Evolutionary conservation across 2,113 vertebrate species (phyloP).

Genomic region (Indri indri): DNA sequence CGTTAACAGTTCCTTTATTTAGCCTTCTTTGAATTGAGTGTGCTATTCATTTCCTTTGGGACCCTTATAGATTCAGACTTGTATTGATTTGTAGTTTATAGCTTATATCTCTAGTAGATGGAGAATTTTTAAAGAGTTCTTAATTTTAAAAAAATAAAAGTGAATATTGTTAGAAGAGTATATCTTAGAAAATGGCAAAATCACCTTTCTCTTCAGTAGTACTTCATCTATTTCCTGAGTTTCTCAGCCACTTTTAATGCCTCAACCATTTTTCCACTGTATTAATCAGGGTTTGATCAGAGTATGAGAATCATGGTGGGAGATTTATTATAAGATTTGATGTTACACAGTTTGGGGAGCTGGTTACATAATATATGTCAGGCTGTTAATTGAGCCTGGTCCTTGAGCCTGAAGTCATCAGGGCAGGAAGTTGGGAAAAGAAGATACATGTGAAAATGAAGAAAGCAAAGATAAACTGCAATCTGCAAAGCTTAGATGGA

Average conservation of each 20-base stretch:
- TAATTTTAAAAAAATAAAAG: not conserved
- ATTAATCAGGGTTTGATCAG: not conserved
- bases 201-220: not conserved
- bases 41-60: not conserved
- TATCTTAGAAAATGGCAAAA: not conserved
- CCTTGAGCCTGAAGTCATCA: not conserved
- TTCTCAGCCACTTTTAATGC: not conserved
- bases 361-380: not conserved
- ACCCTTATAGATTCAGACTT: not conserved
- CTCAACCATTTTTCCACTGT: not conserved
- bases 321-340: not conserved
- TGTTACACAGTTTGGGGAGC: too few species aligned
- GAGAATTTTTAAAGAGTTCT: not conserved
- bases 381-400: not conserved
- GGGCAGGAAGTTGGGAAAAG: not conserved
- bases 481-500: not conserved
- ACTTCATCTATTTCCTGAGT: not conserved
- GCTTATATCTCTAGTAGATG: not conserved
- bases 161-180: not conserved
- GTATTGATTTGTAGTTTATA: not conserved
- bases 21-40: not conserved
- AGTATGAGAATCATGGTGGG: not conserved
- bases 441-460: not conserved
- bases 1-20: not conserved
- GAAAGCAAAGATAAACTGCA: not conserved